phyloP scores from a whole-genome alignment of 2,888 invertebrate genomes.

The Campoletis raptor region DNA sequence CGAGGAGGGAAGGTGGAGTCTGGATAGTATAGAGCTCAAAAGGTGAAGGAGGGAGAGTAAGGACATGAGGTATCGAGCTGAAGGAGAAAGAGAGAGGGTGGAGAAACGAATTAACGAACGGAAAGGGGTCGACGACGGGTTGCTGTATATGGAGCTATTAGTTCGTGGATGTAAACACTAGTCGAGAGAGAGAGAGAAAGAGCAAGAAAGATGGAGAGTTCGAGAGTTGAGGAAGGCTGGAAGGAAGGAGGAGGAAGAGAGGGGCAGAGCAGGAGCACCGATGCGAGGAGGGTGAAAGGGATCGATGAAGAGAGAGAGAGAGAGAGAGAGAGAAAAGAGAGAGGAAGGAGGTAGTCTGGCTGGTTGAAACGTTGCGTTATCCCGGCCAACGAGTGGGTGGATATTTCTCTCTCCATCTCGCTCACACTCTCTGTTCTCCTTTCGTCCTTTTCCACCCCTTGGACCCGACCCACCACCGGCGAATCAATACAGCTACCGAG shows the following conservation, averaged over 20 bases:
- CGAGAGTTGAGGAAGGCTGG: conserved; percentile 30
- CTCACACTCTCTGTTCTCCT: conserved; percentile 72
- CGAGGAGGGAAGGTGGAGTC: neutral
- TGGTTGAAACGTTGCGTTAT: conserved; percentile 74
- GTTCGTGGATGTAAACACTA: conserved; percentile 78
- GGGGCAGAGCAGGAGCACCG: conserved; percentile 28
- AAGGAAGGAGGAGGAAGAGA: conserved; percentile 44
- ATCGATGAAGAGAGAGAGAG: conserved; percentile 29
- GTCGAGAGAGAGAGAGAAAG: conserved; percentile 38
- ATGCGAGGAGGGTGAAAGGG: conserved; percentile 57
- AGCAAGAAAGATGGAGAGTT: conserved; percentile 58
- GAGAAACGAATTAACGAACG: conserved; percentile 75
- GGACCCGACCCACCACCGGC: conserved; percentile 78
- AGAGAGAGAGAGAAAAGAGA: conserved; percentile 37
- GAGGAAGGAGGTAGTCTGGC: conserved; percentile 49
- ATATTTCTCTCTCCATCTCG: conserved; percentile 69
- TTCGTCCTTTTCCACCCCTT: conserved; percentile 63
- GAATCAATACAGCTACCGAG: conserved; percentile 84
- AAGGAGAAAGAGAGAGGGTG: conserved; percentile 23
- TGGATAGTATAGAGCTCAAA: neutral
- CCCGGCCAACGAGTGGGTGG: conserved; percentile 77
- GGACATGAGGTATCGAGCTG: conserved; percentile 23
- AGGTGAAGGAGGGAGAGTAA: neutral
- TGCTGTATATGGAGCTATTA: conserved; percentile 76
- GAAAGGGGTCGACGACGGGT: conserved; percentile 68